These are phyloP conservation scores for Pseudopodoces humilis DNA, from an alignment of 2,113 vertebrate genomes.

Conservation along the genomic window DNA sequence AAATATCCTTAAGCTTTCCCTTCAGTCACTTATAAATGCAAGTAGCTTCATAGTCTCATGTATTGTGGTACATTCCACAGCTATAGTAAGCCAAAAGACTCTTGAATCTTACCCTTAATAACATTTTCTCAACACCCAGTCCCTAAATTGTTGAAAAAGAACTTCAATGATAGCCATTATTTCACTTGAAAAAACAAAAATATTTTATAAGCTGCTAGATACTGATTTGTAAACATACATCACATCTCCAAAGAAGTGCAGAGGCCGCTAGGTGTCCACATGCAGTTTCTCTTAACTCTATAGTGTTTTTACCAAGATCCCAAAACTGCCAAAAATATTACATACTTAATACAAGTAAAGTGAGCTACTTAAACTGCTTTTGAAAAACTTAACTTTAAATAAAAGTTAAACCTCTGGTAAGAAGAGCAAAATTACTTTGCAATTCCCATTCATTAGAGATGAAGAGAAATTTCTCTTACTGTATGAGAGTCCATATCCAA, in stretches of 20 bases:
- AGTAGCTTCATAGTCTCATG: background rate
- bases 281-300: background rate
- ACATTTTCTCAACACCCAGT: background rate
- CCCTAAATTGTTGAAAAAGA: background rate
- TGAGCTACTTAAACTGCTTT: background rate
- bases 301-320: background rate
- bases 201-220: background rate
- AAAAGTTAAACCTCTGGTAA: background rate
- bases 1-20: background rate
- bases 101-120: background rate
- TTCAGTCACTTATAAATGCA: background rate
- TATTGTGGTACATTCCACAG: background rate
- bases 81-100: background rate
- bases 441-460: constrained; percentile 7
- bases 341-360: background rate
- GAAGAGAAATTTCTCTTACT: constrained; percentile 49
- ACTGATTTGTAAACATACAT: background rate
- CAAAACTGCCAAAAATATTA: background rate
- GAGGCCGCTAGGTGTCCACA: accelerated
- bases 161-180: background rate
- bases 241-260: background rate
- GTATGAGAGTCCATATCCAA: constrained; percentile 48
- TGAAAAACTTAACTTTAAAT: background rate
- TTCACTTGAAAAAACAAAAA: background rate
- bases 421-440: background rate